These are phyloP conservation scores for Callosobruchus maculatus DNA, from an alignment of 2,888 invertebrate species.

Conservation along the genomic window DNA sequence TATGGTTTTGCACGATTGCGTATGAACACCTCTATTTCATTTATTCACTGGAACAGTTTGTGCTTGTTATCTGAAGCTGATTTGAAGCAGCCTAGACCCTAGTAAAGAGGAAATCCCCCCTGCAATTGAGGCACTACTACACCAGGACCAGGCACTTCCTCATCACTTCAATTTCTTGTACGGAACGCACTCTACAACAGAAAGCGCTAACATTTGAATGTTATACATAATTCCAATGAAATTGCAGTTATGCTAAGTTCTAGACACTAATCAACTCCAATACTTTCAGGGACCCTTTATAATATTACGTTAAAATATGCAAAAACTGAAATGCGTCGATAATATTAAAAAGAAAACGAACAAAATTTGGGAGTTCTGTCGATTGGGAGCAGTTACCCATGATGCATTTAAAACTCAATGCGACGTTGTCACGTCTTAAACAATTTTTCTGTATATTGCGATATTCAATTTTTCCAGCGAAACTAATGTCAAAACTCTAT, in stretches of 20 bases:
- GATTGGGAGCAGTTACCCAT: neutral
- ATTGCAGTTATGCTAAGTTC: neutral
- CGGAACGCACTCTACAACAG: neutral
- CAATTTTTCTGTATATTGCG: neutral
- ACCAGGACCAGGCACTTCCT: too few relatives aligned
- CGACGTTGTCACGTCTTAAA: neutral
- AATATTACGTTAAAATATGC: neutral
- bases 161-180: neutral
- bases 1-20: too few relatives aligned
- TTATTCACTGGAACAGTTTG: too few relatives aligned
- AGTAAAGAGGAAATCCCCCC: too few relatives aligned
- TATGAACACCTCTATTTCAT: too few relatives aligned
- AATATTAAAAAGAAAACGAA: neutral
- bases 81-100: too few relatives aligned
- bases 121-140: too few relatives aligned
- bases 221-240: neutral
- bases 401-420: neutral
- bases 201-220: neutral
- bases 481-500: too few relatives aligned
- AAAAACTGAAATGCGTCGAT: neutral
- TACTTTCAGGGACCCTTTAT: neutral
- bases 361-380: neutral
- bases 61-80: too few relatives aligned
- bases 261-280: neutral
- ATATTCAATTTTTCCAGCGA: too few relatives aligned